Evolutionary conservation across 2,113 vertebrate species (phyloP).

Genomic region (Reinhardtius hippoglossoides): DNA sequence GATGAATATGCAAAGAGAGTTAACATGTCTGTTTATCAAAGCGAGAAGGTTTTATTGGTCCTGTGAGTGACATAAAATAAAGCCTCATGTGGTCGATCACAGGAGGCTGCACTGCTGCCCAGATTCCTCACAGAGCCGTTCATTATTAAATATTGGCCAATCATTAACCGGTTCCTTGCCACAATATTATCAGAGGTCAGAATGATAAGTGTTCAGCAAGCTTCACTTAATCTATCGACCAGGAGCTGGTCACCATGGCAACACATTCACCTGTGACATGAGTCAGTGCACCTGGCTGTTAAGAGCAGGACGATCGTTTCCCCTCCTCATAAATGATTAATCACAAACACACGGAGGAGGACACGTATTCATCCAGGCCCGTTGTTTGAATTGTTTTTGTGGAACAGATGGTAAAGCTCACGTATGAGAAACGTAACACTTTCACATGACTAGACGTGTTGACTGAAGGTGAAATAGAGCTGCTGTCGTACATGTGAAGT

Average conservation of each 20-base stretch:
- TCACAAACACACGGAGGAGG: constrained; percentile 27
- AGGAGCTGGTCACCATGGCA: constrained; percentile 34
- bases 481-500: neutral
- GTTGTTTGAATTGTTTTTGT: constrained; percentile 14
- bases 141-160: constrained; percentile 27
- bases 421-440: constrained; percentile 4
- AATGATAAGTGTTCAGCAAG: constrained; percentile 15
- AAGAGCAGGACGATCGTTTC: constrained; percentile 40
- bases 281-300: constrained; percentile 38
- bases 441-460: constrained; percentile 7
- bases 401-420: constrained; percentile 30
- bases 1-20: constrained; percentile 35
- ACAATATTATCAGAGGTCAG: constrained; percentile 18
- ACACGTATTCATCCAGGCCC: constrained; percentile 22
- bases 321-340: constrained; percentile 67
- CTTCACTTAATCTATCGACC: constrained; percentile 9
- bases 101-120: neutral
- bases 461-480: constrained; percentile 6
- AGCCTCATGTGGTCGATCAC: constrained; percentile 6
- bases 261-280: constrained; percentile 26
- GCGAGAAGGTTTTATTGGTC: neutral
- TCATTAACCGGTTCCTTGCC: constrained; percentile 37
- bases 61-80: neutral
- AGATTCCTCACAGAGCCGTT: neutral
- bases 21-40: constrained; percentile 14